Percentiles rank a stretch among this genome's conserved stretches.
phyloP scores from a whole-genome alignment of 2,888 invertebrate genomes.

The Clistopyga incitator region DNA sequence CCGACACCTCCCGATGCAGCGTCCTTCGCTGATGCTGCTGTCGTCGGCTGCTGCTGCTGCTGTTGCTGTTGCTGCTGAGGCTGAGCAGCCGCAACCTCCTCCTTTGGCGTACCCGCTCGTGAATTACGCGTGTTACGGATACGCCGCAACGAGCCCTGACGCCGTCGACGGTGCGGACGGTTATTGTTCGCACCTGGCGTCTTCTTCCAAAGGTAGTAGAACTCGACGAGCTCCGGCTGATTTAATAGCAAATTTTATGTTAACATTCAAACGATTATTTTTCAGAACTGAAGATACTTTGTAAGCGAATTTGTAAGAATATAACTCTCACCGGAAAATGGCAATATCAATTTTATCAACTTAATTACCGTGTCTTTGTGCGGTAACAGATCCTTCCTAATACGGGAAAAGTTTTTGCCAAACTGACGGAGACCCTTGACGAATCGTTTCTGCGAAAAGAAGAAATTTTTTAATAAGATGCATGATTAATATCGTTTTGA shows the following conservation, averaged over 20 bases:
- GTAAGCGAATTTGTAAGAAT: neutral
- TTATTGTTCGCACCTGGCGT: constrained; percentile 99
- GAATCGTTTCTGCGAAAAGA: constrained; percentile 91
- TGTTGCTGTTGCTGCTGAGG: constrained; percentile 72
- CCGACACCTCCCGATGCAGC: constrained; percentile 31
- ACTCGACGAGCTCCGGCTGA: constrained; percentile 97
- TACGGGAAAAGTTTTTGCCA: constrained; percentile 99
- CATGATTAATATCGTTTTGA: neutral
- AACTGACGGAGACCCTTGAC: constrained; percentile 99
- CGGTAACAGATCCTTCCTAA: constrained; percentile 97
- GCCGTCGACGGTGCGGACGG: constrained; percentile 95
- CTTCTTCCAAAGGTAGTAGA: constrained; percentile 99
- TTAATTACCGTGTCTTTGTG: constrained; percentile 95
- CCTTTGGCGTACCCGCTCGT: constrained; percentile 91
- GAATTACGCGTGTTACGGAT: constrained; percentile 95
- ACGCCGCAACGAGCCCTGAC: constrained; percentile 94
- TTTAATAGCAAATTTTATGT: neutral
- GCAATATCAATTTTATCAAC: neutral
- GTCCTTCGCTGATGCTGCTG: constrained; percentile 50
- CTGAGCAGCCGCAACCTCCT: constrained; percentile 84
- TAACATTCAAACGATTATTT: neutral
- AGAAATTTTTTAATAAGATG: constrained; percentile 2
- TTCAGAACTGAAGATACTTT: neutral
- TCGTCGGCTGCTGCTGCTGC: constrained; percentile 61
- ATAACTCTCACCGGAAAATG: neutral